Conservation (phyloP, 2,113 vertebrate species). For the Sisor rabdophorus region DNA sequence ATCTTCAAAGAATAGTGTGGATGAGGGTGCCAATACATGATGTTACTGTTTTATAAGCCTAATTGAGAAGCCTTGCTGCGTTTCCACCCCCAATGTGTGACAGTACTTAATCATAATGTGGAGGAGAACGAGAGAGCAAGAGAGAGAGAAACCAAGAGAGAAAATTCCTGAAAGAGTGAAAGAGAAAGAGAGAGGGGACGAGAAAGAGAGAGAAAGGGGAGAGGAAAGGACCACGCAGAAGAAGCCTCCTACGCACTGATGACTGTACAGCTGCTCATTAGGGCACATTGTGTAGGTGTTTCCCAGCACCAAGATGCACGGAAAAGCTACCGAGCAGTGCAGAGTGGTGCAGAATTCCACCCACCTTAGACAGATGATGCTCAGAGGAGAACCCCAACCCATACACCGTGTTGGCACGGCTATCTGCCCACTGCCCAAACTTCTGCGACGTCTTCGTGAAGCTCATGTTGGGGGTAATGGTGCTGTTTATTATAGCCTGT, state of each 20-base stretch:
- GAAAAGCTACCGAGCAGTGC: conserved; percentile 25
- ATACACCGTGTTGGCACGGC: conserved; percentile 50
- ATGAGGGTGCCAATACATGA: conserved; percentile 33
- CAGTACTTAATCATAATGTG: conserved; percentile 61
- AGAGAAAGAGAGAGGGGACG: conserved; percentile 13
- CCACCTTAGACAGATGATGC: conserved; percentile 93
- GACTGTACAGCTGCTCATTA: conserved; percentile 55
- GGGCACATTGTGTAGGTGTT: conserved; percentile 49
- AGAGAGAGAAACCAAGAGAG: not conserved
- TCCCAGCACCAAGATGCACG: conserved; percentile 43
- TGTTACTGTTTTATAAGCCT: conserved; percentile 40
- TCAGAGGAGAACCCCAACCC: conserved; percentile 96
- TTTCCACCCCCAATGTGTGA: conserved; percentile 46
- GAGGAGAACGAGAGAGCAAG: conserved; percentile 42
- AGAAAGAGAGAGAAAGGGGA: conserved; percentile 22
- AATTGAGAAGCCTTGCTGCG: conserved; percentile 36
- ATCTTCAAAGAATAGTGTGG: conserved; percentile 9
- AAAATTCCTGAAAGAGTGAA: not conserved
- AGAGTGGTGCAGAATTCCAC: conserved; percentile 40
- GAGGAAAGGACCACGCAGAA: conserved; percentile 50
- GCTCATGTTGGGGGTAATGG: conserved; percentile 98
- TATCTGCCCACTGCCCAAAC: conserved; percentile 85
- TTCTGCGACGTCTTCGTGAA: conserved; percentile 99
- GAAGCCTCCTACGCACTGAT: conserved; percentile 48
- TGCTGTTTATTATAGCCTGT: conserved; percentile 99